These are phyloP conservation scores for Chionodraco myersi DNA, from an alignment of 2,113 vertebrate genomes.

Conservation along the genomic window DNA sequence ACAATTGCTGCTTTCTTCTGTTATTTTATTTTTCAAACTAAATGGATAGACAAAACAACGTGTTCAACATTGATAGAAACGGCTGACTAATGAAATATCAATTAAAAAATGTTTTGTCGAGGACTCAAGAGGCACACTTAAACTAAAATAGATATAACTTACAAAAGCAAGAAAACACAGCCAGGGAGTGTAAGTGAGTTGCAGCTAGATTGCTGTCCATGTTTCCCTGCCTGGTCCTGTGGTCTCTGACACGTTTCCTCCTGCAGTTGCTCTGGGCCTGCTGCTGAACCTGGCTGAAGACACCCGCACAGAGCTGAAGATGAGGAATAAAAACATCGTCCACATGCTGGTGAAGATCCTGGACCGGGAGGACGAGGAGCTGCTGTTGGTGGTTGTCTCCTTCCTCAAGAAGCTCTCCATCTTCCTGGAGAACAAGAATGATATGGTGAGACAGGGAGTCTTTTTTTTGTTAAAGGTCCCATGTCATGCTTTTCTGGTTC, in stretches of 20 bases:
- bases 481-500: too few species aligned
- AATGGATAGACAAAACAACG: background rate
- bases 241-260: background rate
- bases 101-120: background rate
- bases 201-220: background rate
- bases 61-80: background rate
- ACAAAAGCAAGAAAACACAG: background rate
- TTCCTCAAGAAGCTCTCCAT: slow-evolving; percentile 98
- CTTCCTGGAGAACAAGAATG: slow-evolving; percentile 97
- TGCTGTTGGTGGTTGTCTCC: slow-evolving; percentile 91
- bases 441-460: slow-evolving; percentile 88
- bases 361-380: slow-evolving; percentile 90
- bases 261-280: slow-evolving; percentile 89
- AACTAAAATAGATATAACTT: background rate
- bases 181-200: background rate
- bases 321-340: slow-evolving; percentile 96
- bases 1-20: too few species aligned
- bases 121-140: background rate
- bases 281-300: slow-evolving; percentile 96
- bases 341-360: slow-evolving; percentile 93
- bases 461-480: too few species aligned
- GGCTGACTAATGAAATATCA: background rate
- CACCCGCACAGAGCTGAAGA: slow-evolving; percentile 93
- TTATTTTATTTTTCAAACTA: background rate
- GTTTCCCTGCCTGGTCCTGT: background rate